Percentiles rank a stretch among this genome's conserved stretches.
Evolutionary conservation across 2,888 invertebrate species (phyloP).

Genomic region (Polydrusus cervinus): DNA sequence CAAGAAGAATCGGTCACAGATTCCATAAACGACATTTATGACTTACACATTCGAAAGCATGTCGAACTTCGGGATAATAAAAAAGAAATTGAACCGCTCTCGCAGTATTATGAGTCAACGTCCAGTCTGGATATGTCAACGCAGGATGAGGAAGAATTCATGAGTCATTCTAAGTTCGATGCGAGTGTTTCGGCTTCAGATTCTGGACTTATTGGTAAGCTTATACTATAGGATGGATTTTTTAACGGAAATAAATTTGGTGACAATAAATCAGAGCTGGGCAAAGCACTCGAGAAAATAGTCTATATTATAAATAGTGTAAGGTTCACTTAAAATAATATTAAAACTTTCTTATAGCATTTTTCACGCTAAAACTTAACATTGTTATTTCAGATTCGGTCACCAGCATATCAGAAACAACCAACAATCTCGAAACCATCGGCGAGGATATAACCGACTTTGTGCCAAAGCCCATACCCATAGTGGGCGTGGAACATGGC

Average conservation of each 20-base stretch:
- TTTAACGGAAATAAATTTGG: no score
- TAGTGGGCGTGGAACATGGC: slow-evolving; percentile 86
- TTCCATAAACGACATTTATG: slow-evolving; percentile 55
- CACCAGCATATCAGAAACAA: slow-evolving; percentile 72
- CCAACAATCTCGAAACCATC: slow-evolving; percentile 70
- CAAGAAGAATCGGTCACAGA: slow-evolving; percentile 67
- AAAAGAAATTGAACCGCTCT: slow-evolving; percentile 59
- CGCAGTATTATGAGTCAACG: slow-evolving; percentile 68
- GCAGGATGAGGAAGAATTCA: slow-evolving; percentile 65
- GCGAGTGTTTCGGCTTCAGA: slow-evolving; percentile 67
- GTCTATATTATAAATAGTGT: no score
- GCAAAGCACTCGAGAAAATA: no score
- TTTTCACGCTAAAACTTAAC: not conserved
- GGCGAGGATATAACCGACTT: slow-evolving; percentile 70
- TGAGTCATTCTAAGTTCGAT: slow-evolving; percentile 66
- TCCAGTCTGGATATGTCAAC: slow-evolving; percentile 67
- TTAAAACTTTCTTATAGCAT: no score
- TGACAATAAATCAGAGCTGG: no score
- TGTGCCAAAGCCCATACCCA: slow-evolving; percentile 79
- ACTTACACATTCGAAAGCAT: slow-evolving; percentile 49
- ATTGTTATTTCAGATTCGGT: slow-evolving; percentile 71
- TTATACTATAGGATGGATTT: no score
- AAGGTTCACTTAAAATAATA: no score
- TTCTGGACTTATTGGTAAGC: slow-evolving; percentile 68
- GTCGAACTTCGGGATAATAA: slow-evolving; percentile 54